Evolutionary conservation across 37 sponge, comb jelly and placozoan genomes (phyloP).

Genomic region (Aphrocallistes beatrix): DNA sequence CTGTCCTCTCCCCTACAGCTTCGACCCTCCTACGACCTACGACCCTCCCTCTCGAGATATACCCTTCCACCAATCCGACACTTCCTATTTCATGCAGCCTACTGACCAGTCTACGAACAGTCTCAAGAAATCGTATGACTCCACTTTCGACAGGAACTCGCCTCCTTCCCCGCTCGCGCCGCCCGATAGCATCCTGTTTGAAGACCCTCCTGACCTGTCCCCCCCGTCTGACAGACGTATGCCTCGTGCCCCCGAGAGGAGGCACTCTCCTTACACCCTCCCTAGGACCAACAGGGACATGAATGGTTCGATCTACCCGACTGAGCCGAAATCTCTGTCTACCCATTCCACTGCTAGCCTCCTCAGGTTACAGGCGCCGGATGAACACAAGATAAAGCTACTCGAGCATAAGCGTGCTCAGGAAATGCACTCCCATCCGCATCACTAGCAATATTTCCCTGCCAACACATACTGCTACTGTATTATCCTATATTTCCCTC

Average conservation of each 20-base stretch:
- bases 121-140: background rate
- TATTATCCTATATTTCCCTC: no score
- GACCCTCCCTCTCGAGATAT: background rate
- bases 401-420: background rate
- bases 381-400: background rate
- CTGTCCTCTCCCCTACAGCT: background rate
- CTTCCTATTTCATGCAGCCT: background rate
- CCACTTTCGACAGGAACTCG: background rate
- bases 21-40: background rate
- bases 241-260: background rate
- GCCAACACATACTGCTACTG: no score
- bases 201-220: background rate
- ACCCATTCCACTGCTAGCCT: background rate
- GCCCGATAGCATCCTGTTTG: constrained; percentile 7
- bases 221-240: background rate
- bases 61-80: background rate
- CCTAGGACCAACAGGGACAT: background rate
- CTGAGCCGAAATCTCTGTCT: background rate
- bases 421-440: background rate
- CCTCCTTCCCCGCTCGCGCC: background rate
- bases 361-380: background rate
- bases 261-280: background rate
- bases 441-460: no score
- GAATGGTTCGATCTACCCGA: background rate
- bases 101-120: background rate